Evolutionary conservation across 2,797 vertebrate genomes (phyloP), one percentile per base, ranked within the genome.

Genomic region (Betta splendens): DNA sequence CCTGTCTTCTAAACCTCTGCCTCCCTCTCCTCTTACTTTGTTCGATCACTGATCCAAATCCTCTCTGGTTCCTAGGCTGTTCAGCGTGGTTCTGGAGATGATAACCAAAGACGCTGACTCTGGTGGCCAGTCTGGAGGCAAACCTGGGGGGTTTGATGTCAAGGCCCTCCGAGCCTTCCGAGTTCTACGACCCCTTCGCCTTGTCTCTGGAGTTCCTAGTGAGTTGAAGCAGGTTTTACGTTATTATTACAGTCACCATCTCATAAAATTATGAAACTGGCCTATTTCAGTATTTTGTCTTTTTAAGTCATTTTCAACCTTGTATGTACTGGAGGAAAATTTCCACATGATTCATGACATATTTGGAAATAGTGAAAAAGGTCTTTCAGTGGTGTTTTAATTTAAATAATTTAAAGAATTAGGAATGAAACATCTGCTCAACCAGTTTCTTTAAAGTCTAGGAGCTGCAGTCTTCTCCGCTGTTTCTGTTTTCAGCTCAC

Each of bases 161-260:
- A 99, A 98, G 90, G 97, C 97, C 83, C 94, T 99, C 57, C 89
- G 97, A 92, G 97, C 97, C 69, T 98, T 99, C 85, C 93, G 97
- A 65, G 97, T 99, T 67, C 69, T 99, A 68, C 92, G 97, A 75
- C 97, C 97, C 80, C 96, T 99, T 62, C 95, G 97, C 83, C 96
- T 99, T 64, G 97, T 99, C 80, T 99, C 97, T 78, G 97, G 97
- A 92, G 97, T 98, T 85, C 97, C 97, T 93, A 99, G 97, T 99
- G 92, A 94, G 97, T 92, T n/a, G 3, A 32, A 32, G 8, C 18
- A 4, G 2, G 6, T 10, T 10, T 29, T 3, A 9, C n/a, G n/a
- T n/a, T n/a, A n/a, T n/a, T n/a, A n/a, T n/a, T n/a, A n/a, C n/a
- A 29, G 4, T 29, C 28, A 29, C 11, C 9, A 3, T 29, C 9